phyloP scores from a whole-genome alignment of 1,140 invertebrate genomes.

The Drosophila nigromelanica region DNA sequence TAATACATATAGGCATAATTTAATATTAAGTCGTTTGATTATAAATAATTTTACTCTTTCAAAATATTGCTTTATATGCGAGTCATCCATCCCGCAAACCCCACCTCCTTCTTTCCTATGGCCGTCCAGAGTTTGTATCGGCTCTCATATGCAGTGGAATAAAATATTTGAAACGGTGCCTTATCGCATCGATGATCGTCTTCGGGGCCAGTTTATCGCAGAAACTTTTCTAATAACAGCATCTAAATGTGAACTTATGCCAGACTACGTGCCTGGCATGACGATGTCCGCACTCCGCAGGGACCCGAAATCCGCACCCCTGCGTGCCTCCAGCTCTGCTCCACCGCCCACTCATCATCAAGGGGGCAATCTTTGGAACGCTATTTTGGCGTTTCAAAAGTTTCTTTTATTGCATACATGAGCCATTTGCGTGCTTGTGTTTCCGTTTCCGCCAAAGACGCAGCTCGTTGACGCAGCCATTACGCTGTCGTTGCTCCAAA shows the following conservation, averaged over 20 bases:
- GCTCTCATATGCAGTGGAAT: constrained; percentile 9
- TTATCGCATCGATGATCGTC: constrained; percentile 73
- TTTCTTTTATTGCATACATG: constrained; percentile 83
- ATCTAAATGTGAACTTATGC: constrained; percentile 79
- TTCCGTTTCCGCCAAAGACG: constrained; percentile 63
- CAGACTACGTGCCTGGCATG: constrained; percentile 69
- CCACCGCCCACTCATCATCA: constrained; percentile 49
- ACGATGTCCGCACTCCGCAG: constrained; percentile 29
- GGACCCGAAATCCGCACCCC: neutral
- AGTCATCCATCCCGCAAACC: neutral
- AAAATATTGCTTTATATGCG: neutral
- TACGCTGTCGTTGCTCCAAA: constrained; percentile 68
- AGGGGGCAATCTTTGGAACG: constrained; percentile 79
- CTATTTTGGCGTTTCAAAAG: constrained; percentile 81
- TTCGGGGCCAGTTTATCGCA: constrained; percentile 71
- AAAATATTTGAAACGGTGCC: constrained; percentile 40
- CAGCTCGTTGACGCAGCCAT: constrained; percentile 77
- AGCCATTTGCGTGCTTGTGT: constrained; percentile 77
- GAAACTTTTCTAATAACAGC: constrained; percentile 79
- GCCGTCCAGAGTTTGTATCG: neutral
- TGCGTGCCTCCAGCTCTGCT: neutral
- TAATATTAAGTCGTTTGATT: too few species aligned
- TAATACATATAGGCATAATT: too few species aligned
- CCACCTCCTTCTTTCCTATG: too few species aligned
- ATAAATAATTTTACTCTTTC: constrained; percentile 4